These are phyloP conservation scores for Oceanodroma tethys DNA, from an alignment of 2,113 vertebrate species.

Conservation along the genomic window DNA sequence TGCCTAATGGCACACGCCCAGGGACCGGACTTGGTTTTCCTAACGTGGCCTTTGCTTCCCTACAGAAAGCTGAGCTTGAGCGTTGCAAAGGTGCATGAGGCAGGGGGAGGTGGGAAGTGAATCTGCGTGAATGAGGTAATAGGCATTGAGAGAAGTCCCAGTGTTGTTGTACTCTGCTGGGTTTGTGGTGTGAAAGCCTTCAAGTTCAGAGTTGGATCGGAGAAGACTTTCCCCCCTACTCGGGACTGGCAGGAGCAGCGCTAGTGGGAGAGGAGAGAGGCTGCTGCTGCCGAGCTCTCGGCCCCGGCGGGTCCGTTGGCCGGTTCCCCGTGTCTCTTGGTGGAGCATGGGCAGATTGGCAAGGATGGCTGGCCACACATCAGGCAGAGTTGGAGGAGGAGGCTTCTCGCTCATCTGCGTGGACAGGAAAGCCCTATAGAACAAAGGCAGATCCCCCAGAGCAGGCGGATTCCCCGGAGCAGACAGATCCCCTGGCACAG, in stretches of 20 bases:
- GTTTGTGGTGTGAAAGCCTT: not conserved
- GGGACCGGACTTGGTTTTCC: not conserved
- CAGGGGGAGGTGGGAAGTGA: not conserved
- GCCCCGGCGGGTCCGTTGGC: rapidly evolving
- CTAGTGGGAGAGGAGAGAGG: not conserved
- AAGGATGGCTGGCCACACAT: not conserved
- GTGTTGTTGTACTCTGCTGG: not conserved
- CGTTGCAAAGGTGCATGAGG: not conserved
- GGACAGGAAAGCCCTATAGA: not conserved
- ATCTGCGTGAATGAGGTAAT: not conserved
- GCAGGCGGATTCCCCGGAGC: not conserved
- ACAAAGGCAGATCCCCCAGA: not conserved
- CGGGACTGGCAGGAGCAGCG: not conserved
- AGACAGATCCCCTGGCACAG: rapidly evolving
- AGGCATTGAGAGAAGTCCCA: not conserved
- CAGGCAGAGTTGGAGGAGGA: not conserved
- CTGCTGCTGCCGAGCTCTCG: no score
- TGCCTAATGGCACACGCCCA: not conserved
- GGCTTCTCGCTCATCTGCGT: rapidly evolving
- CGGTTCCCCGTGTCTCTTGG: not conserved
- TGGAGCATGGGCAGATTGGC: not conserved
- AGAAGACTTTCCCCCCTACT: no score
- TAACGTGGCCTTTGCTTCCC: not conserved
- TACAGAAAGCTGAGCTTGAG: not conserved
- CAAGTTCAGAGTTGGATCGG: no score